Conservation (phyloP, 2,113 vertebrate genomes). For the Phoxinus phoxinus region DNA sequence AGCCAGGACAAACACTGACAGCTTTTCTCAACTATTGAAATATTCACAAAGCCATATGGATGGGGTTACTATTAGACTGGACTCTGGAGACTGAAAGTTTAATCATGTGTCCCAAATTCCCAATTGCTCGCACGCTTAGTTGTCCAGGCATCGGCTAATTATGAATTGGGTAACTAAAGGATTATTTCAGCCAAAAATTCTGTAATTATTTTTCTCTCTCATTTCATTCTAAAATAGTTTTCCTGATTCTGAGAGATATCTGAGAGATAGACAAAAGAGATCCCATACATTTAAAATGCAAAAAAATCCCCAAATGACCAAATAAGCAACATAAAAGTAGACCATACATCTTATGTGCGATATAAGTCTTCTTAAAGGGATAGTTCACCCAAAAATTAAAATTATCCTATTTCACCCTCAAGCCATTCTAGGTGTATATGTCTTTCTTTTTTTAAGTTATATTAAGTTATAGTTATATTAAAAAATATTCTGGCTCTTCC, state of each 20-base stretch:
- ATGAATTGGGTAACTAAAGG: background rate
- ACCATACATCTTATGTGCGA: background rate
- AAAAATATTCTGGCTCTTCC: no score
- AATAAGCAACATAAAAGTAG: background rate
- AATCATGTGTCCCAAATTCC: background rate
- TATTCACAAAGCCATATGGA: conserved; percentile 48
- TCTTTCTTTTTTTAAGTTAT: no score
- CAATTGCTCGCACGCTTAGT: background rate
- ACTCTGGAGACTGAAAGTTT: background rate
- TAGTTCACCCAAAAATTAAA: no score
- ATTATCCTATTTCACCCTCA: no score
- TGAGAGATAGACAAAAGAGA: no score
- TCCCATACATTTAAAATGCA: background rate
- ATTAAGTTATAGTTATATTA: no score
- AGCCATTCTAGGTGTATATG: no score
- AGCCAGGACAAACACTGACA: conserved; percentile 12
- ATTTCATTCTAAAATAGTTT: background rate
- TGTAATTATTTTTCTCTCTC: no score
- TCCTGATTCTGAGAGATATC: no score
- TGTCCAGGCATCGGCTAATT: background rate
- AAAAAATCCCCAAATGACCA: background rate
- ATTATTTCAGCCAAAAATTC: background rate
- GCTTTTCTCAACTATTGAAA: conserved; percentile 38
- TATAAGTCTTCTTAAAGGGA: background rate
- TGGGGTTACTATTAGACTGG: background rate